phyloP scores from a whole-genome alignment of 1,140 invertebrate species.

The Rhyacophila brunnea region DNA sequence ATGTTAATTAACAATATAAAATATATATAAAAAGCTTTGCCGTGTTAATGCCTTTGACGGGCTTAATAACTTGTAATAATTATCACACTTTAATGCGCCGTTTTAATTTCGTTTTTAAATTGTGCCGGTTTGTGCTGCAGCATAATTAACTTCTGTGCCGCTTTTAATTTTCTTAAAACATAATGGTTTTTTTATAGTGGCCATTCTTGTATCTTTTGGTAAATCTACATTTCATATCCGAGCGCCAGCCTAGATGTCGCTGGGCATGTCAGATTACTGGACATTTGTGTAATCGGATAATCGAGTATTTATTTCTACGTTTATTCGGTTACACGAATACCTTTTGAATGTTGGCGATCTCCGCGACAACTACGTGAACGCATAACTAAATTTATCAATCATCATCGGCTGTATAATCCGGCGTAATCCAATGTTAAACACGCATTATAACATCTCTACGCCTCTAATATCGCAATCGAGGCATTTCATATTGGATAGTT shows the following conservation, averaged over 20 bases:
- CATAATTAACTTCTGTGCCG: slow-evolving; percentile 19
- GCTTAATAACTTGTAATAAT: neutral
- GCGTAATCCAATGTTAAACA: no score
- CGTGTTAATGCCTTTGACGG: no score
- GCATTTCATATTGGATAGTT: no score
- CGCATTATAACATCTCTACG: no score
- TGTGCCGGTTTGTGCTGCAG: neutral
- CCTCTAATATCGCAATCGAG: no score
- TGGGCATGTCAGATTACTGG: neutral
- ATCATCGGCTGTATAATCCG: no score
- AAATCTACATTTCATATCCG: slow-evolving; percentile 35
- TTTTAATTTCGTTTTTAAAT: neutral
- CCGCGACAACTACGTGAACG: no score
- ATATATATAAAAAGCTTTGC: no score
- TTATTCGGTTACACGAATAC: no score
- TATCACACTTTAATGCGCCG: neutral
- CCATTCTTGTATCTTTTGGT: slow-evolving; percentile 13
- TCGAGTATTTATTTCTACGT: neutral
- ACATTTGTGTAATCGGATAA: neutral
- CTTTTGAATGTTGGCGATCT: no score
- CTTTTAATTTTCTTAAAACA: slow-evolving; percentile 22
- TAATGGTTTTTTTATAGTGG: slow-evolving; percentile 23
- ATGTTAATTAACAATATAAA: no score
- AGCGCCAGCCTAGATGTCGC: slow-evolving; percentile 4
- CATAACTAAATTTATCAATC: no score